Conservation (phyloP, 2,888 invertebrate genomes). For the Adineta ricciae region DNA sequence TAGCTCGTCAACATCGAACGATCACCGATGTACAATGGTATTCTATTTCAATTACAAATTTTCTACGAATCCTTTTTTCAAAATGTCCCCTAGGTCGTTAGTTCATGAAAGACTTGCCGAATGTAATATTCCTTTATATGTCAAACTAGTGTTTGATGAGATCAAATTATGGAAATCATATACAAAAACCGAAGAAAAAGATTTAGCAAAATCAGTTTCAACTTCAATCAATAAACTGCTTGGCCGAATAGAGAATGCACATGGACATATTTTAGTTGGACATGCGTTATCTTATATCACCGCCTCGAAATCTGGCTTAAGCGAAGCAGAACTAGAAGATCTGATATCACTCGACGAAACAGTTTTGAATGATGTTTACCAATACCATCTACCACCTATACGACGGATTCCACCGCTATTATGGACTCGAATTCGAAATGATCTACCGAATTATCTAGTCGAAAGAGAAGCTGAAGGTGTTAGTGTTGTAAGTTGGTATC, state of each 20-base stretch:
- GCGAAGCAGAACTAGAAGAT: conserved; percentile 91
- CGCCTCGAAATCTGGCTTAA: conserved; percentile 77
- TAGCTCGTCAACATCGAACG: conserved; percentile 60
- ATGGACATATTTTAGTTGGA: conserved; percentile 48
- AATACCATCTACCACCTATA: conserved; percentile 93
- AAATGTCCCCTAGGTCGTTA: conserved; percentile 45
- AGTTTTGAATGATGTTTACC: conserved; percentile 87
- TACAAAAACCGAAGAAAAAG: conserved; percentile 80
- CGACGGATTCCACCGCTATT: conserved; percentile 83
- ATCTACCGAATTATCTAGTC: conserved; percentile 82
- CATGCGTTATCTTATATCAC: conserved; percentile 70
- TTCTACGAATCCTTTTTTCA: background rate
- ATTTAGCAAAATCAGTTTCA: conserved; percentile 84
- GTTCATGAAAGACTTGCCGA: conserved; percentile 83
- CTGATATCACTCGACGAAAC: conserved; percentile 81
- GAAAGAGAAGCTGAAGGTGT: conserved; percentile 95
- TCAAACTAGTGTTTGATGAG: conserved; percentile 91
- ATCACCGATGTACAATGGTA: conserved; percentile 81
- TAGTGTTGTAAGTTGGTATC: conserved; percentile 96
- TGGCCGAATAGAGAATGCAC: conserved; percentile 83
- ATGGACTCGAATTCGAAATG: conserved; percentile 92
- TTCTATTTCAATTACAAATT: background rate
- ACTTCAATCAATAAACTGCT: conserved; percentile 93
- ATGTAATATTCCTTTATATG: conserved; percentile 88
- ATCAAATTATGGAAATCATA: conserved; percentile 93